Percentiles rank a stretch among this genome's conserved stretches.
Evolutionary conservation across 1,140 invertebrate species (phyloP).

Genomic region (Ceratina calcarata): DNA sequence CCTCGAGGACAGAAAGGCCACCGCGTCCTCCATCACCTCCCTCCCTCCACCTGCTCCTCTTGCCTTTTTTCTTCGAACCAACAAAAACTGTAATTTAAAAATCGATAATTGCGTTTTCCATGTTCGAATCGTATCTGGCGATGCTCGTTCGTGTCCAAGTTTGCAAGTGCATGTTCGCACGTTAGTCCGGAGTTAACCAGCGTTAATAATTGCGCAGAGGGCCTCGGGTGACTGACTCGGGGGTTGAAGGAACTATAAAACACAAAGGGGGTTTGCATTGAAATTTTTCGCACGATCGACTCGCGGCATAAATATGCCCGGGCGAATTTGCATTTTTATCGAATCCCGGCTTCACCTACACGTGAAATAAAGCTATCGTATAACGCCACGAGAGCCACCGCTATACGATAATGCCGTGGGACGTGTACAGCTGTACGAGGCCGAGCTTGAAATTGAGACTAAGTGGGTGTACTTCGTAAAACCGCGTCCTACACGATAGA

Average conservation of each 20-base stretch:
- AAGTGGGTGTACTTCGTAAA: constrained; percentile 16
- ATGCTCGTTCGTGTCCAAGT: no score
- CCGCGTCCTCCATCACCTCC: no score
- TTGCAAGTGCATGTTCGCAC: no score
- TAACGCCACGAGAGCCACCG: background rate
- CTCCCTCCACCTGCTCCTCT: background rate
- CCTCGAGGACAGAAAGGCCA: no score
- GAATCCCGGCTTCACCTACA: constrained; percentile 23
- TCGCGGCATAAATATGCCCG: constrained; percentile 34
- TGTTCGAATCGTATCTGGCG: no score
- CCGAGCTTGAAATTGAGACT: constrained; percentile 32
- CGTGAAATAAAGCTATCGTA: constrained; percentile 34
- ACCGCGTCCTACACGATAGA: background rate
- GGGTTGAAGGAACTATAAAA: background rate
- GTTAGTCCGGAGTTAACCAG: no score
- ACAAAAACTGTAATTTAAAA: no score
- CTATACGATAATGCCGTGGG: constrained; percentile 36
- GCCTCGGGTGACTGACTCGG: no score
- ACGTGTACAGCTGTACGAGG: constrained; percentile 17
- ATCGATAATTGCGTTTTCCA: no score
- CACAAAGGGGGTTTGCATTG: background rate
- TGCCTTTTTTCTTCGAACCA: no score
- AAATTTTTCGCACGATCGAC: constrained; percentile 45
- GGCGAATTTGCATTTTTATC: constrained; percentile 59
- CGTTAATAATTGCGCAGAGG: no score